Percentiles rank a stretch among this genome's conserved stretches.
Conservation (phyloP, 1,140 invertebrate species). For the Palaemon carinicauda region DNA sequence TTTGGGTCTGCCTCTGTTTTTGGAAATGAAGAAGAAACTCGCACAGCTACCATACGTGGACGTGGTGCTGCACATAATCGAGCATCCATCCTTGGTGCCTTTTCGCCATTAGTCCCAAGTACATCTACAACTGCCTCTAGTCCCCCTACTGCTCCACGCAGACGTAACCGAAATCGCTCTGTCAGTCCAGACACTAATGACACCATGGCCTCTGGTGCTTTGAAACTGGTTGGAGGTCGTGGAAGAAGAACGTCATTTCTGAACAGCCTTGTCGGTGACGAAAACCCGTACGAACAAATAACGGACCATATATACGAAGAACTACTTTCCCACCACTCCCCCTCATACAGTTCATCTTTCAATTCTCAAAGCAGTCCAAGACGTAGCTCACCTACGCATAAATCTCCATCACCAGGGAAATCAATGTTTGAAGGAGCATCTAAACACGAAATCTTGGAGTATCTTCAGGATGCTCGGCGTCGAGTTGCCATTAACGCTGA, state of each 20-base stretch:
- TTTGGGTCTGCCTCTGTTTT: slow-evolving; percentile 21
- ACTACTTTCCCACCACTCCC: slow-evolving; percentile 70
- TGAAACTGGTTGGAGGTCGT: not conserved
- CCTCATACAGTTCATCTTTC: slow-evolving; percentile 72
- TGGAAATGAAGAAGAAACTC: slow-evolving; percentile 44
- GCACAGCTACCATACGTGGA: slow-evolving; percentile 55
- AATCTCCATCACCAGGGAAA: slow-evolving; percentile 62
- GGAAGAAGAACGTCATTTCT: slow-evolving; percentile 27
- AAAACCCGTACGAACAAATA: slow-evolving; percentile 42
- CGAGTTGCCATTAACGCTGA: slow-evolving; percentile 65
- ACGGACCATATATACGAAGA: slow-evolving; percentile 87
- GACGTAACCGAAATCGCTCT: slow-evolving; percentile 46
- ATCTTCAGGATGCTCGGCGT: slow-evolving; percentile 84
- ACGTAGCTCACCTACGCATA: slow-evolving; percentile 40
- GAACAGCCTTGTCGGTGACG: slow-evolving; percentile 30
- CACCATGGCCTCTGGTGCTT: not conserved
- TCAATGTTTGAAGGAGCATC: slow-evolving; percentile 86
- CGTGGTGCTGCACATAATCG: slow-evolving; percentile 45
- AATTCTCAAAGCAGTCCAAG: slow-evolving; percentile 28
- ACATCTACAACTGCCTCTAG: slow-evolving; percentile 21
- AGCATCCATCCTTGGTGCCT: slow-evolving; percentile 30
- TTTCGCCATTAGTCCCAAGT: not conserved
- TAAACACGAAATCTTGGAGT: slow-evolving; percentile 88
- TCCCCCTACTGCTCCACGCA: slow-evolving; percentile 44
- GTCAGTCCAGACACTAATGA: slow-evolving; percentile 40